Conservation (phyloP, 2,113 vertebrate genomes). For the Sinocyclocheilus anshuiensis region DNA sequence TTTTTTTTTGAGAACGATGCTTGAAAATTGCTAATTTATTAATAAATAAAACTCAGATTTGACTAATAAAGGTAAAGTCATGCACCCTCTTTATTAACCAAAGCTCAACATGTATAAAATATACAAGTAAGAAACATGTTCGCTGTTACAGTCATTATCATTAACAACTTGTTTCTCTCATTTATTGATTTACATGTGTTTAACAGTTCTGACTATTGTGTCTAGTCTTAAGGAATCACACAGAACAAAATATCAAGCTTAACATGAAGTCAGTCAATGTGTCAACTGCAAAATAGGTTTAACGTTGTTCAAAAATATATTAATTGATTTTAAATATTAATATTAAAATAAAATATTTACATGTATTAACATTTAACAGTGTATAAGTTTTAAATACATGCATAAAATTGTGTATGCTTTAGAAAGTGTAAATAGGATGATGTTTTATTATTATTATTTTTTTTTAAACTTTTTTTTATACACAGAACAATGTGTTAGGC, state of each 20-base stretch:
- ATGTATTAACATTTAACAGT: background rate
- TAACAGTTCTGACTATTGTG: background rate
- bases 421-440: background rate
- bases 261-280: background rate
- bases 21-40: background rate
- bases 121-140: too few relatives aligned
- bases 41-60: too few relatives aligned
- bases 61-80: too few relatives aligned
- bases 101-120: too few relatives aligned
- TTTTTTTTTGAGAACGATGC: background rate
- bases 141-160: background rate
- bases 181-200: background rate
- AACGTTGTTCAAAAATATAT: background rate
- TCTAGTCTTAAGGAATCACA: background rate
- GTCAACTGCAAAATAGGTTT: background rate
- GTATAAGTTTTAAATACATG: background rate
- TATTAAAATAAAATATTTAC: background rate
- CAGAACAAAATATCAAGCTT: background rate
- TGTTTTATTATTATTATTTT: background rate
- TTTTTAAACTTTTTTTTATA: background rate
- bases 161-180: background rate
- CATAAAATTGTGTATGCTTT: background rate
- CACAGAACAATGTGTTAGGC: background rate
- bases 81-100: too few relatives aligned
- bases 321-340: background rate